Evolutionary conservation across 2,797 vertebrate species (phyloP), one percentile per base, ranked within the genome.

Genomic region (Holocentrus rufus): DNA sequence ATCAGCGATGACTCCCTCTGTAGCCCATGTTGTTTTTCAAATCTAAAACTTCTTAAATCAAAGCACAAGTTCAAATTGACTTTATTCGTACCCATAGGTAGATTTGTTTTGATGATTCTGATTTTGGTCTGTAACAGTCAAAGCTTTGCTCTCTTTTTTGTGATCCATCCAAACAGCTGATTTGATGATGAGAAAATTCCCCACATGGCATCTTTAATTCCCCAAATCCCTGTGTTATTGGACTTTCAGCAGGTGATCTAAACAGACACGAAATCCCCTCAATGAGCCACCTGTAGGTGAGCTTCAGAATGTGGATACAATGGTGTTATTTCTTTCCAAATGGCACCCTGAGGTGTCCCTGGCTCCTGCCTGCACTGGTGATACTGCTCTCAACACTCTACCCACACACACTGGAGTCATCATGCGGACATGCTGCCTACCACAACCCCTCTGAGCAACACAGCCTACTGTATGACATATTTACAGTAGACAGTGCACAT

Each of bases 371-470:
- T 88, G 74, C 71, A 77, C 74, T 79, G 73, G 81, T 86, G 89
- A 90, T 80, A 80, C 80, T 2, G 65, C 85, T 86, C 80, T 87
- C 73, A 76, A 84, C 82, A 76, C 85, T 8, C 39, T 80, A 84
- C 87, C 83, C 92, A 90, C 89, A 87, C 81, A 86, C 0, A 57
- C 73, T 49, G 69, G 80, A 90, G 88, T 90, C 87, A 87, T 82
- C 85, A 57, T 47, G 65, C 73, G 81, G 82, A 89, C 81, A 70
- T 72, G 81, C 78, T 69, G 84, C 81, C 85, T 74, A 70, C 83
- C 76, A 78, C 72, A 74, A 80, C 61, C 76, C 80, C 89, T 84
- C 74, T 84, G 81, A 91, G 91, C 87, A 73, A 88, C 65, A 72
- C 55, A 76, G 65, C 71, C 81, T 73, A 87, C 84, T 86, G 85